Base-by-base conservation (phyloP, 2,113 vertebrate species). In the Nibea albiflora region DNA sequence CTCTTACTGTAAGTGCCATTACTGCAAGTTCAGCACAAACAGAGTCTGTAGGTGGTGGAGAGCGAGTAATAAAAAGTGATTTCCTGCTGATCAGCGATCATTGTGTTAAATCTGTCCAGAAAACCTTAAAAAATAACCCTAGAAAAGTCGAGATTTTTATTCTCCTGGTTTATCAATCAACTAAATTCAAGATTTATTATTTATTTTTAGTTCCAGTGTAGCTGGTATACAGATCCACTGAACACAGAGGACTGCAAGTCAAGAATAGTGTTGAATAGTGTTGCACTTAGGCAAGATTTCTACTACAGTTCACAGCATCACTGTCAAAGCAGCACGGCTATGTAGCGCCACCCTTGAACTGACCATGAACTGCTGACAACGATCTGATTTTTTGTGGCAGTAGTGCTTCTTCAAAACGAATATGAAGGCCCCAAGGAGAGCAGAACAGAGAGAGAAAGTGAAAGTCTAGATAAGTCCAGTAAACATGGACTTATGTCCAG, bases 371-470 rank as follows among this genome's bases (percentile, higher is more conserved):
- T 70, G 81, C 72, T 76, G 81, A 84, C 65, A 61, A 19, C 1
- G 3, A 2, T 47, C 39, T 24, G 4, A 2, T 3, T 10, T 81
- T 64, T 57, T 54, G 0, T 28, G 12, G 61, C 20, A 22, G 28
- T 1, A 0, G 10, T 1, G 44, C 58, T 81, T 80, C 81, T 58
- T 49, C 16, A 58, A 76, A 65, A n/a, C 46, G 0, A 69, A 44
- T 5, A 12, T 12, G 1, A 22, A 53, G 20, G 0, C 22, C 17
- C 50, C 1, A 4, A 20, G 2, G 19, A 66, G 46, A 78, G 54
- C 39, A 87, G 75, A 84, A 88, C 3, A 50, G 72, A 57, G 35
- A 68, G 61, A 82, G 49, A 85, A 82, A 89, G 50, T 11, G 50
- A 87, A 87, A 87, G 74, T 78, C 28, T 66, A 39, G 44, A 44